These are phyloP conservation scores for Idaea straminata DNA, from an alignment of 2,888 invertebrate species.

Conservation along the genomic window DNA sequence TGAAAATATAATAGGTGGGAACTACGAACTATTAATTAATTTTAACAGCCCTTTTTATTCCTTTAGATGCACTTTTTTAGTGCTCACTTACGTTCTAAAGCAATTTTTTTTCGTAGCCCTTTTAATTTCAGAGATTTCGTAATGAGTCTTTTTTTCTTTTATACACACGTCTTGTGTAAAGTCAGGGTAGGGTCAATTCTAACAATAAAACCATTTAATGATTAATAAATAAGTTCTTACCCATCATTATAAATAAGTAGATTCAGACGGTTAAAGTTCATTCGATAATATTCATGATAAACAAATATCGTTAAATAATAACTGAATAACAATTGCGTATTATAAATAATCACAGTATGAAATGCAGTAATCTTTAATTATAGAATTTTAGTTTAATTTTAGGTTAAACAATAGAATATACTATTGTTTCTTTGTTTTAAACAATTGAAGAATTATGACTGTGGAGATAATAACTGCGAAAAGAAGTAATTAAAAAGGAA, in stretches of 20 bases:
- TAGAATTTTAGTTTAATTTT: not conserved
- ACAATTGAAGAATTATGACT: not conserved
- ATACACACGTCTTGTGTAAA: no score
- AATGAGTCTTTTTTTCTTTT: no score
- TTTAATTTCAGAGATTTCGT: no score
- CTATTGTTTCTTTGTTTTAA: not conserved
- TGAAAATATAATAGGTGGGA: no score
- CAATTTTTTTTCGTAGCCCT: no score
- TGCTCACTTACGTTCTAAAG: no score
- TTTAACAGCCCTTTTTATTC: no score
- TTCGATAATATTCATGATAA: constrained; percentile 11
- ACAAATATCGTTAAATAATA: constrained; percentile 12
- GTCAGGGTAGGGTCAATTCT: not conserved
- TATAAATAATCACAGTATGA: not conserved
- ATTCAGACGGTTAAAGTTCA: constrained; percentile 26
- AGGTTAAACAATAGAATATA: not conserved
- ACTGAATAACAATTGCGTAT: constrained; percentile 10
- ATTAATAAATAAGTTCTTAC: not conserved
- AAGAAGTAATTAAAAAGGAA: no score
- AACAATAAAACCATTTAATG: not conserved
- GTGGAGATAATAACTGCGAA: no score
- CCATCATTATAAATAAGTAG: not conserved
- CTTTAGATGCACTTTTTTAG: no score
- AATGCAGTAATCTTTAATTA: not conserved
- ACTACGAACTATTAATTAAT: no score